Base-by-base conservation (phyloP, 1,140 invertebrate species). In the Cydia strobilella region DNA sequence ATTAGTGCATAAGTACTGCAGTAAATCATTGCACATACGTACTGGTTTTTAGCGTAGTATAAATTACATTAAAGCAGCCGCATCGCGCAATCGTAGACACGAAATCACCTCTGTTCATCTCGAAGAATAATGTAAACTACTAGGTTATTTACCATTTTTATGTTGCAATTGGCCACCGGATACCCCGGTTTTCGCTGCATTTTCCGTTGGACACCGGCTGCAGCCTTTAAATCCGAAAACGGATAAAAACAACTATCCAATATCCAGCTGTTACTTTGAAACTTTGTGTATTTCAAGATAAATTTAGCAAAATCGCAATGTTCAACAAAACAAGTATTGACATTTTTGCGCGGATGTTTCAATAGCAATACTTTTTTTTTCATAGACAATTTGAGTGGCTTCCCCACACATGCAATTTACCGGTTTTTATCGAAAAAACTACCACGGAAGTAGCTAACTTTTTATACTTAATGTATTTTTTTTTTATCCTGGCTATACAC, bases 131-230 rank as follows among this genome's bases (percentile, higher is more conserved):
- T 18, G 48, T 66, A 18, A 48, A 65, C 45, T 45, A 76, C 39
- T 73, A n/a, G 62, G 27, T 76, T 73, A 79, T 69, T 83, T 89
- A 92, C 90, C 90, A 93, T 85, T 89, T 90, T 93, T 25, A 93
- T 93, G 73, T 79, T 89, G 80, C 89, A 93, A 79, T 89, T 91
- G 9, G 88, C 84, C 13, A 87, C 81, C 62, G 89, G 89, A 76
- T 88, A 93, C 69, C 90, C 86, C 66, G 89, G 86, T 81, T 92
- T 91, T 77, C 91, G 84, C 79, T 92, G 89, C 90, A 92, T 92
- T 72, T 35, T 86, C 74, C 23, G 63, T 23, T 51, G 27, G 63
- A 35, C 62, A 3, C 15, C 15, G 74, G 15, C 65, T 75, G 65
- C 31, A 69, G 65, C 15, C n/a, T 42, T n/a, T 15, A 20, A 35